Evolutionary conservation across 64 coral and sea anemone genomes (phyloP), one percentile per base, ranked within the genome.

Genomic region (Catalaphyllia jardinei): DNA sequence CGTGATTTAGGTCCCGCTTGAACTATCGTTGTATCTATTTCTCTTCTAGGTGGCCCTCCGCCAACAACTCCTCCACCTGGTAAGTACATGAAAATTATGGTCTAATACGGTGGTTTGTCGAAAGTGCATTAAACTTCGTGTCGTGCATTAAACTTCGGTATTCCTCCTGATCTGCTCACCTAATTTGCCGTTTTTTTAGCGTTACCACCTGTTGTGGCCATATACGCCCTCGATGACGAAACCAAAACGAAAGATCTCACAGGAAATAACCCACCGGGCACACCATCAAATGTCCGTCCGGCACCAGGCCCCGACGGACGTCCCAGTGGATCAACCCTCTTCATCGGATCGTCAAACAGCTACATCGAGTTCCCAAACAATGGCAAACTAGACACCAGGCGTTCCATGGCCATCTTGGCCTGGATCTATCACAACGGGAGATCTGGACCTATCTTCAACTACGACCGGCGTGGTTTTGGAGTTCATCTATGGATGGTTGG

Each of bases 361-460:
- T 92, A 92, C 62, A 86, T 92, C 81, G 90, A 92, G 46, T 87
- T 92, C 42, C 90, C 90, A 10, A 92, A 92, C 75, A 67, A 63
- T 52, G 90, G 90, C 7, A 79, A 79, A 54, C 90, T 92, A 8
- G 90, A 92, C n/a, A 62, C 83, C 51, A 77, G 90, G 54, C 73
- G 90, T 15, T 92, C 90, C 30, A 87, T 80, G 60, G 87, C 90
- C 8, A 92, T 92, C 15, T 62, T 92, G n/a, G 90, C 90, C 28
- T 92, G 90, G 90, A 73, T 92, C 18, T 92, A 87, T 74, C 90
- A 92, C 50, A 81, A 77, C n/a, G 90, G 90, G 4, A 65, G 59
- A 71, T 92, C 90, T 17, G 90, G 90, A 33, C 90, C 90, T 57
- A 87, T 92, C 35, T 92, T 92, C 22, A 87, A 92, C 46, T 92